These are phyloP conservation scores for Pachypeltis micranthus DNA, from an alignment of 1,140 invertebrate species.

Conservation along the genomic window DNA sequence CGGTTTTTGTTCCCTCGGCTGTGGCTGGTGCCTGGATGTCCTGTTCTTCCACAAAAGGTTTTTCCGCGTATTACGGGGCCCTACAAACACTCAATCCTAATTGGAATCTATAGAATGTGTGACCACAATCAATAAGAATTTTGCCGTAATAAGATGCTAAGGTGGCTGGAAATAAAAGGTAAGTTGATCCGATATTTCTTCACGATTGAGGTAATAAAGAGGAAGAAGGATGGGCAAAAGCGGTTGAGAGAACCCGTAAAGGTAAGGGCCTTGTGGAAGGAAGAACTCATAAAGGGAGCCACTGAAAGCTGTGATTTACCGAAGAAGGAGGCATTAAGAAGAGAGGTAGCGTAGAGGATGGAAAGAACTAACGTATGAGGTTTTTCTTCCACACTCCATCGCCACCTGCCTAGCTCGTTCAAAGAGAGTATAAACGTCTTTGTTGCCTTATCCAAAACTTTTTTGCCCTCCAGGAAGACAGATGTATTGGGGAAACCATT, in stretches of 20 bases:
- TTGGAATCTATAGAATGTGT: no score
- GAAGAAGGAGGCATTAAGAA: slow-evolving; percentile 1
- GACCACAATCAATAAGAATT: not conserved
- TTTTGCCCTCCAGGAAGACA: not conserved
- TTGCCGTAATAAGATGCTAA: not conserved
- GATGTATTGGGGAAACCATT: slow-evolving; percentile 2
- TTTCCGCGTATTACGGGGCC: no score
- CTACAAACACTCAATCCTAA: no score
- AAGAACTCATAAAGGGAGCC: slow-evolving; percentile 2
- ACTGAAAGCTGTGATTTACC: slow-evolving; percentile 4
- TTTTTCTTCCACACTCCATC: no score
- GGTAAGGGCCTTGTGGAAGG: not conserved
- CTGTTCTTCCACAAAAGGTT: no score
- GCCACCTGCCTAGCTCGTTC: not conserved
- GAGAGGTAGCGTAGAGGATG: not conserved
- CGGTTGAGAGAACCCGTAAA: not conserved
- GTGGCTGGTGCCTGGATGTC: no score
- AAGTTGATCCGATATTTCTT: slow-evolving; percentile 4
- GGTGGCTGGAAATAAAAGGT: not conserved
- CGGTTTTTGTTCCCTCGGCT: no score
- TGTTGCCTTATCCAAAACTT: slow-evolving; percentile 1
- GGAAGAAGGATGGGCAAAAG: no score
- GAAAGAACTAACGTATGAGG: not conserved
- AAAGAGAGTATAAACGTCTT: slow-evolving; percentile 6
- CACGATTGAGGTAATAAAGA: slow-evolving; percentile 2